These are phyloP conservation scores for Takifugu rubripes DNA, from an alignment of 2,797 vertebrate species.

Conservation along the genomic window DNA sequence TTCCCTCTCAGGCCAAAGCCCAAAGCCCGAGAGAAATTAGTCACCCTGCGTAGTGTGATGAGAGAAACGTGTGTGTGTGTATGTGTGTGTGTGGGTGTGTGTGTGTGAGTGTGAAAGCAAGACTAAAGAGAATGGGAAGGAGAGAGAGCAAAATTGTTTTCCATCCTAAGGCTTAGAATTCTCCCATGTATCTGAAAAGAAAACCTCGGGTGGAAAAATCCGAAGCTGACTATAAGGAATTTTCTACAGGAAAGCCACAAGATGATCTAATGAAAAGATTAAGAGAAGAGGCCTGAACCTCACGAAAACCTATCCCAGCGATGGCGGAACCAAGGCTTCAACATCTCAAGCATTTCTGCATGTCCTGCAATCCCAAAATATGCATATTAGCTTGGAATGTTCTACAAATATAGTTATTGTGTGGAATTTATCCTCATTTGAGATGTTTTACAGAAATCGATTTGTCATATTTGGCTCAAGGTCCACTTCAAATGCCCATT, in stretches of 20 bases:
- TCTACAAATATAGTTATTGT: too few relatives aligned
- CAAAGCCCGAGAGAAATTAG: conserved; percentile 79
- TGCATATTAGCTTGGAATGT: too few relatives aligned
- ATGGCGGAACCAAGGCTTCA: too few relatives aligned
- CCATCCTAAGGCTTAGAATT: conserved; percentile 56
- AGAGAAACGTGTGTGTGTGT: conserved; percentile 25
- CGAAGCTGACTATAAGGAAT: conserved; percentile 42
- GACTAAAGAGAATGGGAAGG: conserved; percentile 30
- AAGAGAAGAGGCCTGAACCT: too few relatives aligned
- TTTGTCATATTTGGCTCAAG: too few relatives aligned
- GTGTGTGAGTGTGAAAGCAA: conserved; percentile 11
- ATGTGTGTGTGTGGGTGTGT: conserved; percentile 12
- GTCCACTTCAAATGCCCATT: too few relatives aligned
- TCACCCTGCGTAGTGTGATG: conserved; percentile 51
- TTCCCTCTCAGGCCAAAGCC: conserved; percentile 57
- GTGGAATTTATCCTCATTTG: too few relatives aligned
- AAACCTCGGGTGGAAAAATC: conserved; percentile 38
- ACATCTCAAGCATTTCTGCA: too few relatives aligned
- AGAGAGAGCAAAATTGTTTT: conserved; percentile 52
- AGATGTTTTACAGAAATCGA: too few relatives aligned
- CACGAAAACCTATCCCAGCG: too few relatives aligned
- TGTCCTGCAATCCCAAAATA: too few relatives aligned
- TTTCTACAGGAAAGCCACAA: conserved; percentile 13
- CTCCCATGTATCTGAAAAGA: conserved; percentile 59
- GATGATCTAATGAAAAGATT: too few relatives aligned